Evolutionary conservation across 2,888 invertebrate genomes (phyloP).

Genomic region (Protophormia terraenovae): DNA sequence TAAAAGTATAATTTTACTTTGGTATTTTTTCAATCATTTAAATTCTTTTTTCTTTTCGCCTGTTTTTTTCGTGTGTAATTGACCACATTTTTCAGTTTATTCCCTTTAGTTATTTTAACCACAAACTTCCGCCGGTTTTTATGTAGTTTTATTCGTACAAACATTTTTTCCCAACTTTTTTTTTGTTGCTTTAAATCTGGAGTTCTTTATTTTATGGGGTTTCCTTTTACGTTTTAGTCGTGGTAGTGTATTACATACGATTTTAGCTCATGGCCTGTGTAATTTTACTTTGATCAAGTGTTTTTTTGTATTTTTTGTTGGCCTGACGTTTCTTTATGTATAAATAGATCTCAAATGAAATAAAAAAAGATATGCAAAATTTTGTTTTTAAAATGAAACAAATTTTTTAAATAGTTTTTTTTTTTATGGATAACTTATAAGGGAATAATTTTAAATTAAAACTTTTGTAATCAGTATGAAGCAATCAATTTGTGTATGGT

Average conservation of each 20-base stretch:
- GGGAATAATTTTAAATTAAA: neutral
- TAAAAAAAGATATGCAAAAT: conserved; percentile 26
- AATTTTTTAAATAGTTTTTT: conserved; percentile 2
- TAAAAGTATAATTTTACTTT: no score
- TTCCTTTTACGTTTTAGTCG: conserved; percentile 56
- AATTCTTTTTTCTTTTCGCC: conserved; percentile 8
- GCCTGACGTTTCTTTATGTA: neutral
- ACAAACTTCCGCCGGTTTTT: conserved; percentile 66
- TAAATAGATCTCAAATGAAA: conserved; percentile 10
- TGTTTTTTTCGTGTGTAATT: conserved; percentile 34
- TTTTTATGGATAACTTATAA: neutral
- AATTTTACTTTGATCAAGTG: conserved; percentile 63
- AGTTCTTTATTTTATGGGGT: conserved; percentile 65
- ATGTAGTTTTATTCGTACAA: conserved; percentile 24
- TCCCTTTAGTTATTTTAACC: conserved; percentile 65
- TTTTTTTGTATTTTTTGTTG: conserved; percentile 22
- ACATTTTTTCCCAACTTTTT: neutral
- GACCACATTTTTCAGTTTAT: conserved; percentile 51
- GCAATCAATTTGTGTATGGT: conserved; percentile 10
- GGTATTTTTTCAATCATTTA: conserved; percentile 48
- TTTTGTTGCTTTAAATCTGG: neutral
- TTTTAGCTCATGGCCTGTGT: conserved; percentile 43
- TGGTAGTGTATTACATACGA: no score
- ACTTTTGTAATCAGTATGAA: conserved; percentile 30
- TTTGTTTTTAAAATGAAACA: conserved; percentile 1